Percentiles rank a stretch among this genome's conserved stretches.
These are phyloP conservation scores for Cheilosia vernalis DNA, from an alignment of 2,888 invertebrate species.

Conservation along the genomic window DNA sequence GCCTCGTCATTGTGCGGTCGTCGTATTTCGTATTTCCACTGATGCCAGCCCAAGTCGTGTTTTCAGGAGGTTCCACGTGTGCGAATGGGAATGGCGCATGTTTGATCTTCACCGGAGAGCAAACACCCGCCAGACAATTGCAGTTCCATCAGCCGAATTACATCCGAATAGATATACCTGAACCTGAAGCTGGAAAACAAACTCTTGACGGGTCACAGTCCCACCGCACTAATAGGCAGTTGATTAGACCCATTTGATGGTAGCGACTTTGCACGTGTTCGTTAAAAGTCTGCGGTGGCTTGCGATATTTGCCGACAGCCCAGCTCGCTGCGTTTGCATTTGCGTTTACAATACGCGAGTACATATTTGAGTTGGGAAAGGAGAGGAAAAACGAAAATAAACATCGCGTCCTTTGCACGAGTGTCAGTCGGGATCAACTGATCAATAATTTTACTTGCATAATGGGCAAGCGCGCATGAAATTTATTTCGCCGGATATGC, in stretches of 20 bases:
- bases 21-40: constrained; percentile 40
- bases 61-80: not conserved
- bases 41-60: no score
- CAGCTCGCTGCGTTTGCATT: not conserved
- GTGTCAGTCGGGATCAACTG: constrained; percentile 75
- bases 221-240: constrained; percentile 28
- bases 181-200: constrained; percentile 43
- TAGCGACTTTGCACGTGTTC: constrained; percentile 67
- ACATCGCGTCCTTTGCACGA: constrained; percentile 67
- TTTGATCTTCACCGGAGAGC: constrained; percentile 65
- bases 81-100: constrained; percentile 28
- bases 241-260: constrained; percentile 62
- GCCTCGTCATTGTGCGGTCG: constrained; percentile 26
- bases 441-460: constrained; percentile 74
- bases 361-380: constrained; percentile 12
- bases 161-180: constrained; percentile 42
- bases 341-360: not conserved
- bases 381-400: constrained; percentile 28
- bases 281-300: constrained; percentile 59
- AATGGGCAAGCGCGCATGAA: constrained; percentile 74
- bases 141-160: constrained; percentile 41
- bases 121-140: constrained; percentile 60
- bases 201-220: constrained; percentile 30
- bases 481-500: constrained; percentile 74
- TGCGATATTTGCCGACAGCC: constrained; percentile 49